These are phyloP conservation scores for Nyctereutes procyonoides DNA, from an alignment of 2,113 vertebrate species.

Conservation along the genomic window DNA sequence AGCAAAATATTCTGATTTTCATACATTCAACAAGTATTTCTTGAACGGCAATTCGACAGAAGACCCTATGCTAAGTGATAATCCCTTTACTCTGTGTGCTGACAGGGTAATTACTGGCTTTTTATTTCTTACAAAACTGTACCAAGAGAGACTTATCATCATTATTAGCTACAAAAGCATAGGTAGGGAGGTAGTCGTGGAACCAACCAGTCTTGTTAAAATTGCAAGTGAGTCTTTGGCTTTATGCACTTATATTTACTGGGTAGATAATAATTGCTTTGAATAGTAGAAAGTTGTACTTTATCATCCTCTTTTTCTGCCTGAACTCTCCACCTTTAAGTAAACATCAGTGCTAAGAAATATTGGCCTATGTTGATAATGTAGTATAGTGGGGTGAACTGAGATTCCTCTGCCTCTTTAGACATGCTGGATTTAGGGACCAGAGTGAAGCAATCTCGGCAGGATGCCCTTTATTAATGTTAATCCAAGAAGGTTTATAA, in stretches of 20 bases:
- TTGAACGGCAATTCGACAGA: neutral
- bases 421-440: constrained; percentile 36
- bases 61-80: neutral
- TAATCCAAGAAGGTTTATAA: constrained; percentile 48
- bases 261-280: neutral
- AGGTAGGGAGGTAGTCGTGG: neutral
- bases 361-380: neutral
- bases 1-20: constrained; percentile 12
- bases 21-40: neutral
- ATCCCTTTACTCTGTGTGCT: constrained; percentile 5
- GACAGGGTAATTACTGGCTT: constrained; percentile 26
- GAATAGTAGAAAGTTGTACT: neutral
- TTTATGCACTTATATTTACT: neutral
- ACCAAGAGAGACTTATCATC: neutral
- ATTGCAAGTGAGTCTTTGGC: neutral
- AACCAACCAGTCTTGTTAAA: constrained; percentile 1
- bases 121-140: constrained; percentile 14
- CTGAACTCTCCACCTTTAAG: constrained; percentile 17
- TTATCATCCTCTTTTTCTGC: constrained; percentile 25
- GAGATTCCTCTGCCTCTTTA: constrained; percentile 28
- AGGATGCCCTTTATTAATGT: constrained; percentile 48
- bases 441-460: constrained; percentile 20
- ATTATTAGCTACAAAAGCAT: neutral
- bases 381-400: neutral
- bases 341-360: constrained; percentile 40